Conservation (phyloP, 2,797 vertebrate species). For the Trachops cirrhosus region DNA sequence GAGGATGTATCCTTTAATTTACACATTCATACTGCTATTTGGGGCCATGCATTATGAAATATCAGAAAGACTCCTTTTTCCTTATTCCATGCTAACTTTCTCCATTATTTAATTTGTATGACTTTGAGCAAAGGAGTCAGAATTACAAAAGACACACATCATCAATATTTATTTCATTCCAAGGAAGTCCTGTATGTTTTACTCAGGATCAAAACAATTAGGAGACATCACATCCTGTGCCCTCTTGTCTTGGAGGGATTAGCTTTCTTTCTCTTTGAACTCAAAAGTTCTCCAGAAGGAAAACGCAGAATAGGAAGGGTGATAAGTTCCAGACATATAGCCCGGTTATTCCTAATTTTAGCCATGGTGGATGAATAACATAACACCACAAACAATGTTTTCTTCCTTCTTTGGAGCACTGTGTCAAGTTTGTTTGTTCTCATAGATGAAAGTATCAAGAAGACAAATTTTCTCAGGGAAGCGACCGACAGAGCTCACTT, state of each 20-base stretch:
- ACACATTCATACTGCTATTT: background rate
- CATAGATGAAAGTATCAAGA: background rate
- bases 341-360: background rate
- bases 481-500: background rate
- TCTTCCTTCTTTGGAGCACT: background rate
- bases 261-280: background rate
- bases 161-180: background rate
- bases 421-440: background rate
- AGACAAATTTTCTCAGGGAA: background rate
- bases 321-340: background rate
- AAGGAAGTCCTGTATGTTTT: background rate
- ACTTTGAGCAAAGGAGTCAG: background rate
- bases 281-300: background rate
- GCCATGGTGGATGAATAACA: rapidly evolving
- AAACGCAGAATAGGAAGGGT: background rate
- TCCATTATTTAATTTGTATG: background rate
- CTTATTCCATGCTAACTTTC: background rate
- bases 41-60: background rate
- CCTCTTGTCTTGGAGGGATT: background rate
- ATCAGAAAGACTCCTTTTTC: background rate
- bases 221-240: background rate
- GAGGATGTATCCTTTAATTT: rapidly evolving
- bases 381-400: background rate
- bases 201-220: background rate
- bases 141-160: background rate